Percentiles rank a stretch among this genome's conserved stretches.
phyloP scores from a whole-genome alignment of 2,113 vertebrate species.

The Cololabis saira region DNA sequence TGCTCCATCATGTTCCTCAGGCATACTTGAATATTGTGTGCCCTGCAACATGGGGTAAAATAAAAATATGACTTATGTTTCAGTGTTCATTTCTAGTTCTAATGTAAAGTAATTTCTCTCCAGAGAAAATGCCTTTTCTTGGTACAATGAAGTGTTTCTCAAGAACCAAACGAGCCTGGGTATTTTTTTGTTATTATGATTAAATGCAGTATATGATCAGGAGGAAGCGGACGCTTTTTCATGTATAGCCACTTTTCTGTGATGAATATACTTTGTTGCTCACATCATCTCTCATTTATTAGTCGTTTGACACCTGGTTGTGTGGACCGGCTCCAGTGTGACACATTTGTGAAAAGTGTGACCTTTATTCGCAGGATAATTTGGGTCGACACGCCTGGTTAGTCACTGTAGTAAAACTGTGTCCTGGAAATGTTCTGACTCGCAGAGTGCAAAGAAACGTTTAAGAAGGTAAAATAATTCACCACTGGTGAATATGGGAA shows the following conservation, averaged over 20 bases:
- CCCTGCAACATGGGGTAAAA: conserved; percentile 74
- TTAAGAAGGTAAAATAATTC: conserved; percentile 4
- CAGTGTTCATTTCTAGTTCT: conserved; percentile 74
- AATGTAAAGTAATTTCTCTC: conserved; percentile 70
- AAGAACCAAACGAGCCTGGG: conserved; percentile 70
- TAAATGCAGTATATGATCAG: conserved; percentile 52
- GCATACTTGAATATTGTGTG: conserved; percentile 79
- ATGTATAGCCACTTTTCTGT: conserved; percentile 68
- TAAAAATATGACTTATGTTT: conserved; percentile 77
- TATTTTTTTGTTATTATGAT: conserved; percentile 75
- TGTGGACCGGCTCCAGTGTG: conserved; percentile 14
- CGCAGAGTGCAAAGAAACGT: conserved; percentile 9
- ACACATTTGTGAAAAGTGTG: conserved; percentile 26
- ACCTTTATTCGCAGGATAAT: conserved; percentile 14
- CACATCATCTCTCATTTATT: conserved; percentile 59
- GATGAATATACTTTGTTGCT: conserved; percentile 72
- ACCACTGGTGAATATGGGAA: too few species aligned
- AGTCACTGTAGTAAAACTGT: conserved; percentile 9
- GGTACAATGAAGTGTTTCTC: conserved; percentile 76
- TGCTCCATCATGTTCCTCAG: conserved; percentile 76
- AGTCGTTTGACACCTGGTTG: conserved; percentile 34
- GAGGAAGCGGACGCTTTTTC: conserved; percentile 54
- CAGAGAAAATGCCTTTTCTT: conserved; percentile 72
- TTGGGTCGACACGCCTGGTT: conserved; percentile 3
- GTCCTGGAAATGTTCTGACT: neutral